Conservation (phyloP, 2,113 vertebrate genomes). For the Anguilla japonica region DNA sequence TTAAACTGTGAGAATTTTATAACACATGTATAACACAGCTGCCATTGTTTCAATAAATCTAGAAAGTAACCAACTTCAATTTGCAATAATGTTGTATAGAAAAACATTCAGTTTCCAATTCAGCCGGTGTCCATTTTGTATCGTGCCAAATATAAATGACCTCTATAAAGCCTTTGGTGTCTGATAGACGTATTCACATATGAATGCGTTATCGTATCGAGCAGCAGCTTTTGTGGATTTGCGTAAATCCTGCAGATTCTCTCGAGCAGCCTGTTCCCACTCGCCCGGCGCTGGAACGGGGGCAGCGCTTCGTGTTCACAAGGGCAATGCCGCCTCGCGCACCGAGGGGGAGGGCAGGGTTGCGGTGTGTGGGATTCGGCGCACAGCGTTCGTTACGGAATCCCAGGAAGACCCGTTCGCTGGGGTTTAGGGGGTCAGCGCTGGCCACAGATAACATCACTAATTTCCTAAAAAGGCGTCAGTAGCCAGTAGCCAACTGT, state of each 20-base stretch:
- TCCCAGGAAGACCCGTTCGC: neutral
- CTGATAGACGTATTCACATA: neutral
- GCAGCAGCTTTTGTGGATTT: neutral
- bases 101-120: neutral
- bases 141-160: neutral
- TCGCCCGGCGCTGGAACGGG: neutral
- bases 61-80: neutral
- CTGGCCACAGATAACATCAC: neutral
- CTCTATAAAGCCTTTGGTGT: neutral
- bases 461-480: neutral
- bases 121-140: neutral
- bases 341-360: neutral
- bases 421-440: neutral
- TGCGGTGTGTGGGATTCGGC: slow-evolving; percentile 3
- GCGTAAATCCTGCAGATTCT: neutral
- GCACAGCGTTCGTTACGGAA: neutral
- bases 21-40: neutral
- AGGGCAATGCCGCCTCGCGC: neutral
- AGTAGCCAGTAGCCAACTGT: neutral
- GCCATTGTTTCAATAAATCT: neutral
- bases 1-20: neutral
- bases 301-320: neutral
- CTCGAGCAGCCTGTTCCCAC: neutral
- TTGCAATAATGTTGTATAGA: neutral
- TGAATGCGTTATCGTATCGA: neutral